Evolutionary conservation across 2,113 vertebrate species (phyloP).

Genomic region (Rhinolophus sinicus): DNA sequence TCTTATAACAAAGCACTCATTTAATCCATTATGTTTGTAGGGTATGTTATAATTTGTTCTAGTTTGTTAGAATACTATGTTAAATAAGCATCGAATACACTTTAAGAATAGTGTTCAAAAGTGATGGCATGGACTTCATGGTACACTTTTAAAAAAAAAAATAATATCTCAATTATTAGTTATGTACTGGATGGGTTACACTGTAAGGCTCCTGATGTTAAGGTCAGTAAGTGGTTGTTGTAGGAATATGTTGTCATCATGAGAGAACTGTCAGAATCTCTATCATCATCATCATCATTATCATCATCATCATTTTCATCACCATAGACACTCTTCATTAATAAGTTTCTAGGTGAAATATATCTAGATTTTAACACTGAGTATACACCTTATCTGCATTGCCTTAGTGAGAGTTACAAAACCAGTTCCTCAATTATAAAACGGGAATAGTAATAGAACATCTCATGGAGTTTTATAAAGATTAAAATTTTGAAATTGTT

Average conservation of each 20-base stretch:
- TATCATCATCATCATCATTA: neutral
- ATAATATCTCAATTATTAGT: neutral
- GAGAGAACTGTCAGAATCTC: neutral
- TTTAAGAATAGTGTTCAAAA: constrained; percentile 6
- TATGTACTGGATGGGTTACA: neutral
- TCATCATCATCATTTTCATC: too few species aligned
- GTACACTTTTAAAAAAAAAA: neutral
- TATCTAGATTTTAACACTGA: neutral
- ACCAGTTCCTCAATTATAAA: neutral
- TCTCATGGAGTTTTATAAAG: neutral
- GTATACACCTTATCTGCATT: neutral
- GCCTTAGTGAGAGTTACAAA: neutral
- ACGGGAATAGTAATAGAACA: neutral
- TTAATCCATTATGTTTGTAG: neutral
- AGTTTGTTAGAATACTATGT: neutral
- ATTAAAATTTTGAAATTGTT: neutral
- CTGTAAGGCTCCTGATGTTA: neutral
- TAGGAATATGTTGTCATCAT: neutral
- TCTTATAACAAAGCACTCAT: neutral
- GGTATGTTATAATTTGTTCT: neutral
- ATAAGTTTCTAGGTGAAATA: neutral
- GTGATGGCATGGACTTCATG: neutral
- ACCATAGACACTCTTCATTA: neutral
- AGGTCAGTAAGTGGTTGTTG: neutral
- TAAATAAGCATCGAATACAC: neutral